Evolutionary conservation across 1,140 invertebrate genomes (phyloP).

Genomic region (Melipona quadrifasciata): DNA sequence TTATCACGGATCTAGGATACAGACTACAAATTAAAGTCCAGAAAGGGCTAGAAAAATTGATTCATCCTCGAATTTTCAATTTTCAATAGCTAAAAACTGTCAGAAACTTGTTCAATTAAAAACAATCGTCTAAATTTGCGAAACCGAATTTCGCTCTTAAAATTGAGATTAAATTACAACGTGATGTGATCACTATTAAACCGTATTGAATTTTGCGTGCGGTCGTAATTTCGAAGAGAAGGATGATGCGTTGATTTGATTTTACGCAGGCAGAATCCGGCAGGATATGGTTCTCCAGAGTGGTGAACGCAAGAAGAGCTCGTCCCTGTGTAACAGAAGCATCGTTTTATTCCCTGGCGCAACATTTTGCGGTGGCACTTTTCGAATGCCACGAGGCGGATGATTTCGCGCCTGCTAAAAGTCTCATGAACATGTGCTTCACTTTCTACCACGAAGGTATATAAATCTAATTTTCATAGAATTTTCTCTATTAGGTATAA

Average conservation of each 20-base stretch:
- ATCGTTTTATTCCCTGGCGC: conserved; percentile 90
- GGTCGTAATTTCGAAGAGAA: not conserved
- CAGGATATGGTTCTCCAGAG: conserved; percentile 87
- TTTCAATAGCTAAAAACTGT: no score
- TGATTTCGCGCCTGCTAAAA: conserved; percentile 89
- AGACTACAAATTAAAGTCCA: no score
- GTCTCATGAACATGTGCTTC: conserved; percentile 92
- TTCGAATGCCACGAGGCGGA: conserved; percentile 91
- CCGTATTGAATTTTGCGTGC: not conserved
- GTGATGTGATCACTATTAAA: no score
- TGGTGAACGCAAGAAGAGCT: conserved; percentile 88
- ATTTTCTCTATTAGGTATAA: not conserved
- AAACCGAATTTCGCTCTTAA: no score
- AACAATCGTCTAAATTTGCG: no score
- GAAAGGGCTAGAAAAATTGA: no score
- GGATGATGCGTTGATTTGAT: not conserved
- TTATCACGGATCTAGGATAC: no score
- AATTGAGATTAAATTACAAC: not conserved
- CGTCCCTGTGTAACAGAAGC: conserved; percentile 86
- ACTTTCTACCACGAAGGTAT: conserved; percentile 90
- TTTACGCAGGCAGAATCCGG: conserved; percentile 82
- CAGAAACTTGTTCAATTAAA: no score
- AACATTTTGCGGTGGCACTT: conserved; percentile 89
- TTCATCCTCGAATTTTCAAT: no score
- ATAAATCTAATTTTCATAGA: not conserved